Evolutionary conservation across 2,888 invertebrate genomes (phyloP).

Genomic region (Lepas anatifera): DNA sequence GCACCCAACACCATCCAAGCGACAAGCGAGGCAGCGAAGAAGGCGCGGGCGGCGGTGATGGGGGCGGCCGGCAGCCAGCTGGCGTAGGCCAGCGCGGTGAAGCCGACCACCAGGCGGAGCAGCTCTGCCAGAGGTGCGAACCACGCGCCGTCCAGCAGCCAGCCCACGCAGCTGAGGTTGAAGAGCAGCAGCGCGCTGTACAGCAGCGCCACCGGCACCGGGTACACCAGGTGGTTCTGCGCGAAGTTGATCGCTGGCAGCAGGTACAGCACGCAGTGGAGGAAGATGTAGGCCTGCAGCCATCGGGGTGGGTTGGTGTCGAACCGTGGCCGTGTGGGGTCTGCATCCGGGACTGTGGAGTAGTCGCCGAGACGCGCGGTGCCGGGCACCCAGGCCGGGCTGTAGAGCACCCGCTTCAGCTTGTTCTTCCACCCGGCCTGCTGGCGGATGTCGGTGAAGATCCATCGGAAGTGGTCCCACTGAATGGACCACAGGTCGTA

Average conservation of each 20-base stretch:
- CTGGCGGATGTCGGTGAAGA: constrained; percentile 16
- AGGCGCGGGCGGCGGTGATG: neutral
- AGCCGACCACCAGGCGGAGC: neutral
- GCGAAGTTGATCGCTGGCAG: neutral
- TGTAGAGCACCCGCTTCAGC: constrained; percentile 22
- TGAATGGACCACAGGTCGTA: constrained; percentile 18
- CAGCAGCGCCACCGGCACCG: neutral
- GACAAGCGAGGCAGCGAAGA: too few relatives aligned
- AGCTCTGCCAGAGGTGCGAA: neutral
- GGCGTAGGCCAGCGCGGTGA: neutral
- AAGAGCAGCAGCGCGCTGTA: neutral
- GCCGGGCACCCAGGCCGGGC: constrained; percentile 24
- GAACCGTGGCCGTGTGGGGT: constrained; percentile 40
- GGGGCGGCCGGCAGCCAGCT: neutral
- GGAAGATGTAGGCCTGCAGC: constrained; percentile 51
- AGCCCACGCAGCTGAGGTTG: neutral
- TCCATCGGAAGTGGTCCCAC: constrained; percentile 20
- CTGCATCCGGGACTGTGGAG: constrained; percentile 18
- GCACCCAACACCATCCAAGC: too few relatives aligned
- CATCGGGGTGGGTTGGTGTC: constrained; percentile 50
- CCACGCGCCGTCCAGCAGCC: constrained; percentile 1
- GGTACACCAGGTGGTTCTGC: neutral
- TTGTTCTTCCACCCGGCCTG: constrained; percentile 21
- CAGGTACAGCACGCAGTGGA: constrained; percentile 53
- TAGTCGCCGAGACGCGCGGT: constrained; percentile 20